Conservation (phyloP, 2,888 invertebrate species). For the Maniola hyperantus region DNA sequence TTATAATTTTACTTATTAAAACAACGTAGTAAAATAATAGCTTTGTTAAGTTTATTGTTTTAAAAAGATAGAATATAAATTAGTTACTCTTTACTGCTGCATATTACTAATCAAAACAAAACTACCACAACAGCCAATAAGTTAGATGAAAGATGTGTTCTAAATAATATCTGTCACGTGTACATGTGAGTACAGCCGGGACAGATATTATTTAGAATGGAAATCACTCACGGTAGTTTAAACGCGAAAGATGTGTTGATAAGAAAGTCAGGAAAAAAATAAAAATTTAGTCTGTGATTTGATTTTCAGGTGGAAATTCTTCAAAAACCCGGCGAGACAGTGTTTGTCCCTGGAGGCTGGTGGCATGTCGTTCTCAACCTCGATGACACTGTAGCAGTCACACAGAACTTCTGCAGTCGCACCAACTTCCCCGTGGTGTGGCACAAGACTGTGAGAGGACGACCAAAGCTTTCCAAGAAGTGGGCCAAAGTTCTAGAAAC, state of each 20-base stretch:
- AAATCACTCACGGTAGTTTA: too few relatives aligned
- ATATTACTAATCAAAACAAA: too few relatives aligned
- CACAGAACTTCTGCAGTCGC: slow-evolving; percentile 98
- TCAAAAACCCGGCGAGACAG: slow-evolving; percentile 98
- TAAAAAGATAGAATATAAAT: too few relatives aligned
- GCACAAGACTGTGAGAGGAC: slow-evolving; percentile 98
- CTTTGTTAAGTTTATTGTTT: too few relatives aligned
- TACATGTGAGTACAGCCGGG: too few relatives aligned
- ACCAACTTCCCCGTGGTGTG: slow-evolving; percentile 99
- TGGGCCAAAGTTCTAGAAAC: slow-evolving; percentile 89
- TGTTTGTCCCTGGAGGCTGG: slow-evolving; percentile 99
- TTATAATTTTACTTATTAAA: too few relatives aligned
- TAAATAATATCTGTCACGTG: too few relatives aligned
- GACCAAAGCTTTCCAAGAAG: slow-evolving; percentile 97
- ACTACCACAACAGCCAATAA: too few relatives aligned
- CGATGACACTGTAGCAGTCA: slow-evolving; percentile 97
- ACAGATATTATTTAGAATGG: too few relatives aligned
- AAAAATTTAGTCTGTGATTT: neutral
- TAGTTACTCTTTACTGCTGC: too few relatives aligned
- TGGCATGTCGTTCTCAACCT: slow-evolving; percentile 99
- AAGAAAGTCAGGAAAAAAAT: neutral
- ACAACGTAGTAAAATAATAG: too few relatives aligned
- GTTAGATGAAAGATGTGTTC: neutral
- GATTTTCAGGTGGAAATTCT: slow-evolving; percentile 91
- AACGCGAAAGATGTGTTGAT: neutral